Base-by-base conservation (phyloP, 2,888 invertebrate genomes). In the Campaea margaritaria region DNA sequence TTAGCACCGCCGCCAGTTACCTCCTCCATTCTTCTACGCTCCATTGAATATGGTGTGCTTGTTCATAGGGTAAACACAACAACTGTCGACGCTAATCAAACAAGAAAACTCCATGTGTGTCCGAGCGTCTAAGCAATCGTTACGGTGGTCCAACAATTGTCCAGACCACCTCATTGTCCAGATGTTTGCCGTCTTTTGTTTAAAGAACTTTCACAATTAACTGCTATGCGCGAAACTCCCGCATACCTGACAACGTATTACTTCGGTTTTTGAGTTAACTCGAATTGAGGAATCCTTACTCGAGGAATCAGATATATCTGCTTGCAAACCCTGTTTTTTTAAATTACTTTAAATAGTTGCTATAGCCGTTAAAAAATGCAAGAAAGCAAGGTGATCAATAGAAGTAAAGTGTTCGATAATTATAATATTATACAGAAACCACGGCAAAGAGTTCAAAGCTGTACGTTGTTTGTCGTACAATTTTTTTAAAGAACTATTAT, bases 191-290 rank as follows among this genome's bases (percentile, higher is more conserved):
- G 68, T 71, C 83, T 83, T 85, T 86, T 87, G 87, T 89, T 87
- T 85, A 82, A 76, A 78, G 68, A 82, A 83, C 89, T 89, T 89
- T 90, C 89, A 83, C 86, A 89, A 89, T 89, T 89, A 89, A 82
- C 84, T 79, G 62, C 71, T 72, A 65, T 69, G 76, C 75, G 86
- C 79, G 81, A 83, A 82, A 69, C 42, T 42, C 14, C 53, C 28
- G 51, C 48, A 39, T 11, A 21, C 16, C 14, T 4, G n/a, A 41
- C 4, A 41, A 10, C 12, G 12, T 15, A 2, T 4, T 5, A 12
- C n/a, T 38, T 38, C 2, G 2, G 21, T 2, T 21, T 21, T 21
- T 21, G 5, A 21, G 21, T 21, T 10, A 9, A 7, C 9, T 31
- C 10, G 9, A 31, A 3, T 31, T 31, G 31, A 31, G 31, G 12